Percentiles rank a stretch among this genome's conserved stretches.
phyloP scores from a whole-genome alignment of 2,797 vertebrate genomes.

The Xiphorhynchus erythropygius region DNA sequence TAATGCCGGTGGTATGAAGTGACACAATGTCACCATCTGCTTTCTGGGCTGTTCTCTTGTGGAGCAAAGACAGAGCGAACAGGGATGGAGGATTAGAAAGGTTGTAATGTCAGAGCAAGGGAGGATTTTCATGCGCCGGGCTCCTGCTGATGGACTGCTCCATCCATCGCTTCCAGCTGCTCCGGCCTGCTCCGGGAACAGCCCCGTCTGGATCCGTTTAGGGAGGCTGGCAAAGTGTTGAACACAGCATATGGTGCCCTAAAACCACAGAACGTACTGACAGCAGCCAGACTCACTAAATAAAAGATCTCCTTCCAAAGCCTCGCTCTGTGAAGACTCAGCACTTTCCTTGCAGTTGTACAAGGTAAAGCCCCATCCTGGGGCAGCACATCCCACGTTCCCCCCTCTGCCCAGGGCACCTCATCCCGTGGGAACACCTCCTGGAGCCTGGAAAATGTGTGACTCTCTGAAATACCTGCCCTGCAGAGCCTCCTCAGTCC shows the following conservation, averaged over 20 bases:
- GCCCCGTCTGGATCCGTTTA: constrained; percentile 46
- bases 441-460: accelerated
- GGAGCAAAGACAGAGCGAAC: background rate
- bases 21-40: background rate
- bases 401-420: background rate
- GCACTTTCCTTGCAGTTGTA: constrained; percentile 18
- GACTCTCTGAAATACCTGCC: background rate
- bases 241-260: constrained; percentile 65
- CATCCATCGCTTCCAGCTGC: constrained; percentile 47
- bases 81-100: background rate
- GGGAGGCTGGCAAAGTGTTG: constrained; percentile 60
- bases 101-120: constrained; percentile 6
- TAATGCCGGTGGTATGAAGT: background rate
- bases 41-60: background rate
- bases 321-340: background rate
- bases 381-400: accelerated
- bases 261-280: constrained; percentile 65
- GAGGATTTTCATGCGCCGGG: background rate
- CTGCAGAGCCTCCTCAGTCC: background rate
- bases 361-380: background rate
- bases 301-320: constrained; percentile 51
- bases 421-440: accelerated
- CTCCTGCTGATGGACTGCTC: background rate
- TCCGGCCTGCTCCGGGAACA: constrained; percentile 45
- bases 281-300: constrained; percentile 45